Evolutionary conservation across 1,140 invertebrate genomes (phyloP).

Genomic region (Solenopsis fugax): DNA sequence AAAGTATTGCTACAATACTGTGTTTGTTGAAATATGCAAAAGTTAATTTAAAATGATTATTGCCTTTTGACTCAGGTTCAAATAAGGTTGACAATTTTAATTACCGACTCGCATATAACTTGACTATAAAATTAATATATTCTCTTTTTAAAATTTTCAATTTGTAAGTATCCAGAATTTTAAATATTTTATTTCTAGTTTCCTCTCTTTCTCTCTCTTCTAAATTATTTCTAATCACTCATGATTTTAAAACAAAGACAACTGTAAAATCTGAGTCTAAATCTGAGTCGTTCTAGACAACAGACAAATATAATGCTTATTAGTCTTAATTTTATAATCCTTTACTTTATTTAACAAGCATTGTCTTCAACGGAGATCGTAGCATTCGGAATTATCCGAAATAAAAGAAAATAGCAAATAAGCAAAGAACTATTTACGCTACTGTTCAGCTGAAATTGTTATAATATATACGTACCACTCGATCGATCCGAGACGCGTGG

Average conservation of each 20-base stretch:
- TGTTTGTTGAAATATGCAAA: conserved; percentile 22
- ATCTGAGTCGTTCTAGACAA: conserved; percentile 40
- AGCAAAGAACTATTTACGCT: conserved; percentile 78
- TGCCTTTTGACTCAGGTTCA: conserved; percentile 17
- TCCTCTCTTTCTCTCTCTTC: not conserved
- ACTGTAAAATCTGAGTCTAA: not conserved
- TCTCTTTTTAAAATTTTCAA: not conserved
- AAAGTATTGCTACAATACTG: conserved; percentile 41
- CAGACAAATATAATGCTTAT: conserved; percentile 3
- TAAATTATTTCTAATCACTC: not conserved
- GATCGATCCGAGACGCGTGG: conserved; percentile 87
- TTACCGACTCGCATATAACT: not conserved
- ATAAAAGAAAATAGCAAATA: conserved; percentile 79
- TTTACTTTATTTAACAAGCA: conserved; percentile 20
- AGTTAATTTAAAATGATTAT: conserved; percentile 15
- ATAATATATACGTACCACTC: conserved; percentile 86
- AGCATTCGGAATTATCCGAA: conserved; percentile 39
- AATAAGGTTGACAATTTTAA: not conserved
- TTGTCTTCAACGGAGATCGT: conserved; percentile 26
- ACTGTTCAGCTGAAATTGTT: conserved; percentile 76
- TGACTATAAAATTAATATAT: not conserved
- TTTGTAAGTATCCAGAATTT: not conserved
- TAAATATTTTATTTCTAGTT: not conserved
- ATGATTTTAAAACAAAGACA: not conserved
- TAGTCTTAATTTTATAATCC: conserved; percentile 17